phyloP scores from a whole-genome alignment of 2,888 invertebrate species.

The Melipona beecheii region DNA sequence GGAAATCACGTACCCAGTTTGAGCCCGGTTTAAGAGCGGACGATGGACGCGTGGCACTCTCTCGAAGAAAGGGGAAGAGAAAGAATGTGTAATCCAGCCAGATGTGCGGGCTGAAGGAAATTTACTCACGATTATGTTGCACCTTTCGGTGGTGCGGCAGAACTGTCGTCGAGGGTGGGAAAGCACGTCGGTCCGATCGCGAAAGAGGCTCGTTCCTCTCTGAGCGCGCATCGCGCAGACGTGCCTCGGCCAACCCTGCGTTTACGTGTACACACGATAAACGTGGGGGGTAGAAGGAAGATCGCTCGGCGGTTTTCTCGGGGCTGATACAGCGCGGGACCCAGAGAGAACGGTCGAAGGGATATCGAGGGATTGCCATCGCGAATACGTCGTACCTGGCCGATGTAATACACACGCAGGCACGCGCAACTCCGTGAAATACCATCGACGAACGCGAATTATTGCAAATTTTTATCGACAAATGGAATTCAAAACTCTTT shows the following conservation, averaged over 20 bases:
- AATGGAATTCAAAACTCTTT: no score
- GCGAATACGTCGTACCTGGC: slow-evolving; percentile 10
- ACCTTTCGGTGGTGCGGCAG: slow-evolving; percentile 83
- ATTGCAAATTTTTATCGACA: no score
- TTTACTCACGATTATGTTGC: slow-evolving; percentile 83
- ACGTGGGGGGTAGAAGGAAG: slow-evolving; percentile 22
- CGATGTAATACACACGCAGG: background rate
- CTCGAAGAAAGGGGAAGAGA: slow-evolving; percentile 12
- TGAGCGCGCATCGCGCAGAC: slow-evolving; percentile 74
- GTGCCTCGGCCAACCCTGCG: slow-evolving; percentile 60
- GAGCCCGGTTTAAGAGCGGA: slow-evolving; percentile 30
- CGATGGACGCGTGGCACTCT: slow-evolving; percentile 21
- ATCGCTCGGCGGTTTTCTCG: slow-evolving; percentile 47
- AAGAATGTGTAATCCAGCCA: slow-evolving; percentile 29
- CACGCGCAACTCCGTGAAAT: background rate
- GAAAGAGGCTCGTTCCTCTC: slow-evolving; percentile 70
- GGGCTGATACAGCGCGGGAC: slow-evolving; percentile 46
- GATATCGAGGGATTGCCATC: slow-evolving; percentile 34
- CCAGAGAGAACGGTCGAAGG: slow-evolving; percentile 46
- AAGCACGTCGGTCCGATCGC: slow-evolving; percentile 78
- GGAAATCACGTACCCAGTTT: background rate
- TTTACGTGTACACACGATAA: slow-evolving; percentile 61
- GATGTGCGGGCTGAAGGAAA: slow-evolving; percentile 46
- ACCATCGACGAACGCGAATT: background rate
- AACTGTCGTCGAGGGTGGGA: slow-evolving; percentile 79